Evolutionary conservation across 2,113 vertebrate genomes (phyloP).

Genomic region (Tenebrosternarchus preto): DNA sequence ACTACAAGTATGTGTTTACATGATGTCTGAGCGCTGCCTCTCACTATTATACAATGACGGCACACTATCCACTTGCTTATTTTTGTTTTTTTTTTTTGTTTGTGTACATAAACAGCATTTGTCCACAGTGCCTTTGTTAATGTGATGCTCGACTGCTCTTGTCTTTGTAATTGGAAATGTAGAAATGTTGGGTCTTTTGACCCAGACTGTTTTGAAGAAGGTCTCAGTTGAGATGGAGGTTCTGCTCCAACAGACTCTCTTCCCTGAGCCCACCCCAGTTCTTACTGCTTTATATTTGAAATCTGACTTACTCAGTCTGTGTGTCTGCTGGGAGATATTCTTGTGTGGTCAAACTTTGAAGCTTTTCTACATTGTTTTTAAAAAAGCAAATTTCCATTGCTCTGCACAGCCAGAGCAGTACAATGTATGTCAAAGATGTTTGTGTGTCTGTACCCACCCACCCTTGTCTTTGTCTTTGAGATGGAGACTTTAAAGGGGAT

Average conservation of each 20-base stretch:
- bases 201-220: conserved; percentile 13
- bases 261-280: background rate
- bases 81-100: background rate
- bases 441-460: conserved; percentile 10
- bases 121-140: conserved; percentile 20
- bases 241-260: background rate
- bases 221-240: conserved; percentile 26
- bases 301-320: conserved; percentile 34
- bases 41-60: background rate
- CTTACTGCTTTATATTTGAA: conserved; percentile 12
- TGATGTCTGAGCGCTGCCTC: conserved; percentile 5
- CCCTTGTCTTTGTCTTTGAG: conserved; percentile 26
- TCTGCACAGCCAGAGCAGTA: conserved; percentile 29
- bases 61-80: conserved; percentile 23
- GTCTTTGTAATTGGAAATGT: conserved; percentile 16
- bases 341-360: conserved; percentile 39
- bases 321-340: conserved; percentile 12
- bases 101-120: conserved; percentile 10
- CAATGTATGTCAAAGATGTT: conserved; percentile 9
- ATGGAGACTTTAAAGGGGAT: conserved; percentile 41
- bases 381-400: conserved; percentile 29
- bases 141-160: background rate
- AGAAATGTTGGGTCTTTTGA: conserved; percentile 1
- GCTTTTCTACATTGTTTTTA: conserved; percentile 18
- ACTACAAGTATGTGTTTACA: conserved; percentile 21